Evolutionary conservation across 2,113 vertebrate genomes (phyloP).

Genomic region (Equus quagga): DNA sequence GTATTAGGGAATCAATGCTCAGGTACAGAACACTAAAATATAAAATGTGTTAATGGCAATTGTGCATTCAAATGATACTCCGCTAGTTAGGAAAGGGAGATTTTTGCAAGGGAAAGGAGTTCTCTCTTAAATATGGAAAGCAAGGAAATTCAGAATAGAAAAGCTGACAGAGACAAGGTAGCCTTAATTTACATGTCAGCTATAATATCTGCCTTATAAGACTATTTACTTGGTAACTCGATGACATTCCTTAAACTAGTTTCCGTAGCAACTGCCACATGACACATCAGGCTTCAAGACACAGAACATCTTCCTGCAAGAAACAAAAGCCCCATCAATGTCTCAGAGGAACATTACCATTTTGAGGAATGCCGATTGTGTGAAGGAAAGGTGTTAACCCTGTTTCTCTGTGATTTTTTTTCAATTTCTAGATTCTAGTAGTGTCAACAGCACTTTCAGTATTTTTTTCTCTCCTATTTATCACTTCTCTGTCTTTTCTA

Average conservation of each 20-base stretch:
- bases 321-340: constrained; percentile 21
- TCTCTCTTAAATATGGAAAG: constrained; percentile 62
- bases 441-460: neutral
- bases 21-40: constrained; percentile 34
- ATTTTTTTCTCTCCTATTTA: constrained; percentile 63
- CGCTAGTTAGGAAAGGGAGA: neutral
- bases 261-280: constrained; percentile 85
- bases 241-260: constrained; percentile 81
- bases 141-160: constrained; percentile 49
- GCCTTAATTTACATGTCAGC: constrained; percentile 75
- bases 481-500: constrained; percentile 48
- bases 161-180: constrained; percentile 65
- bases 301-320: constrained; percentile 72
- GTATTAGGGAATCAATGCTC: neutral
- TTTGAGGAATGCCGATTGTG: neutral
- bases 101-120: constrained; percentile 27
- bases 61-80: constrained; percentile 14
- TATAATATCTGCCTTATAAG: constrained; percentile 81
- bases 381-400: neutral
- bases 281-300: constrained; percentile 58
- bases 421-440: neutral
- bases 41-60: neutral
- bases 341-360: constrained; percentile 5
- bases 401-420: neutral
- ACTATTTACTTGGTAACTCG: constrained; percentile 75